Conservation (phyloP, 2,888 invertebrate species). For the Epicampocera succincta region DNA sequence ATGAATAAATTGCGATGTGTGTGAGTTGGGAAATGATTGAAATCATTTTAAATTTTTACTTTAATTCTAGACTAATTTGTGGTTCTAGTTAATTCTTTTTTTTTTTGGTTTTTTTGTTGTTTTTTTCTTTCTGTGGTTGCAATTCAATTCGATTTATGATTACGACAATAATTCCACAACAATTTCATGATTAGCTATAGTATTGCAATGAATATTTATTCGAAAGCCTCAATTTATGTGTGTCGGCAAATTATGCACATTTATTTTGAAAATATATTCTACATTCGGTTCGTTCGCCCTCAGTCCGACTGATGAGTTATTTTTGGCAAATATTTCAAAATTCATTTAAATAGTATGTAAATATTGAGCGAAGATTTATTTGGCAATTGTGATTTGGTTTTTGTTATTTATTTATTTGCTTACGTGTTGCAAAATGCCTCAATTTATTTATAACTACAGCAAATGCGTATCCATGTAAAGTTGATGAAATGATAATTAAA, state of each 20-base stretch:
- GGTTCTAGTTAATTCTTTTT: conserved; percentile 48
- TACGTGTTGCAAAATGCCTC: conserved; percentile 12
- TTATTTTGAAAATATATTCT: background rate
- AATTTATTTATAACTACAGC: conserved; percentile 4
- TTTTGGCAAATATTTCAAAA: conserved; percentile 37
- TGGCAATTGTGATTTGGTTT: conserved; percentile 21
- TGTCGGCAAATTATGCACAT: conserved; percentile 27
- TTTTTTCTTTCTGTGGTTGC: conserved; percentile 25
- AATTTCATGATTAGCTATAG: conserved; percentile 37
- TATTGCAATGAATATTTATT: conserved; percentile 44
- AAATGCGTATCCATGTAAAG: background rate
- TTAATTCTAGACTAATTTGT: conserved; percentile 65
- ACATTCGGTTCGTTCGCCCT: background rate
- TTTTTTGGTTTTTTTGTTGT: background rate
- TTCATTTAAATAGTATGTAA: conserved; percentile 55
- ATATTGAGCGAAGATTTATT: conserved; percentile 36
- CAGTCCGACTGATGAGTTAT: conserved; percentile 11
- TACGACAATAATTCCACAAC: conserved; percentile 22
- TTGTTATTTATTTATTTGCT: conserved; percentile 38
- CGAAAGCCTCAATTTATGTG: conserved; percentile 19
- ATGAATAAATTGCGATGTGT: conserved; percentile 3
- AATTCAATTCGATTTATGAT: conserved; percentile 56
- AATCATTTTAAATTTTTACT: conserved; percentile 58
- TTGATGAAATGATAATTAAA: conserved; percentile 10
- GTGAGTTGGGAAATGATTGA: conserved; percentile 52